phyloP scores from a whole-genome alignment of 2,113 vertebrate species.

The Bambusicola thoracicus region DNA sequence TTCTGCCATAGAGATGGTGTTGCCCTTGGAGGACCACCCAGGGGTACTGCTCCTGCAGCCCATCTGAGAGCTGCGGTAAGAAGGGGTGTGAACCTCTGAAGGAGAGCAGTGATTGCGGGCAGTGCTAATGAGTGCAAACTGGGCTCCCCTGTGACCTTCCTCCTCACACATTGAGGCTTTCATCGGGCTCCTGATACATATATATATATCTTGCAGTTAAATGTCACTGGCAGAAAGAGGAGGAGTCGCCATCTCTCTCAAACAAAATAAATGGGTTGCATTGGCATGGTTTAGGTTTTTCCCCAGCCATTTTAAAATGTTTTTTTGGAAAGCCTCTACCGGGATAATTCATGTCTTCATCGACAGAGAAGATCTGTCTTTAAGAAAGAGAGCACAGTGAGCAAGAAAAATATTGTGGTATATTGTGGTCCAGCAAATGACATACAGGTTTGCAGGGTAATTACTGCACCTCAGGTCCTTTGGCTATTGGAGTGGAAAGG shows the following conservation, averaged over 20 bases:
- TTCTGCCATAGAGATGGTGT: neutral
- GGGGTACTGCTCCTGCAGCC: neutral
- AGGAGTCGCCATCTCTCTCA: slow-evolving; percentile 38
- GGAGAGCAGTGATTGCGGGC: neutral
- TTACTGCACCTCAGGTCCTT: slow-evolving; percentile 25
- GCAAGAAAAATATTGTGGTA: slow-evolving; percentile 72
- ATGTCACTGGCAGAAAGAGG: slow-evolving; percentile 21
- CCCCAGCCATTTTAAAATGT: slow-evolving; percentile 38
- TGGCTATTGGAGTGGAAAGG: slow-evolving; percentile 29
- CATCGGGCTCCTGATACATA: slow-evolving; percentile 7
- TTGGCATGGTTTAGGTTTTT: slow-evolving; percentile 46
- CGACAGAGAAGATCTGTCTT: slow-evolving; percentile 67
- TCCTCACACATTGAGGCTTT: slow-evolving; percentile 35
- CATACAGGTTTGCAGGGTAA: slow-evolving; percentile 29
- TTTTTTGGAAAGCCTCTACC: slow-evolving; percentile 60
- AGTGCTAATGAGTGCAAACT: slow-evolving; percentile 2
- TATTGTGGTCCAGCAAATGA: slow-evolving; percentile 65
- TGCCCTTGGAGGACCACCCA: slow-evolving; percentile 49
- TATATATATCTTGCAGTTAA: neutral
- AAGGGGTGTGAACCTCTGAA: slow-evolving; percentile 43
- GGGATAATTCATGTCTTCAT: slow-evolving; percentile 62
- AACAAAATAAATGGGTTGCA: slow-evolving; percentile 12
- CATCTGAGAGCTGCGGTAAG: neutral
- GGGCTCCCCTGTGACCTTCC: slow-evolving; percentile 30
- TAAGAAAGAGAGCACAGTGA: slow-evolving; percentile 62